Evolutionary conservation across 2,113 vertebrate species (phyloP).

Genomic region (Calyptommatus sinebrachiatus): DNA sequence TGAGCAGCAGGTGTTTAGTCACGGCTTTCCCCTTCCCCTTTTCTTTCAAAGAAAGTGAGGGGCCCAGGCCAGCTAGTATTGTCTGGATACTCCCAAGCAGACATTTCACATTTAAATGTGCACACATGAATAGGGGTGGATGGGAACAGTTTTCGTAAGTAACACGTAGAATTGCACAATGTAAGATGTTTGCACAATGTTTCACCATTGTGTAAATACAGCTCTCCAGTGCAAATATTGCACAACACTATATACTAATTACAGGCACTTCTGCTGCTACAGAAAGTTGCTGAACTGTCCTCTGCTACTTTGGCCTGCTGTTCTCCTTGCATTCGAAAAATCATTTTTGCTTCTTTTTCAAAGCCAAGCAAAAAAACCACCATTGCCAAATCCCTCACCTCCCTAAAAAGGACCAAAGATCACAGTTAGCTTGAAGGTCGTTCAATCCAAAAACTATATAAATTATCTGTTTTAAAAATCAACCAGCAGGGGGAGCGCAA

Average conservation of each 20-base stretch:
- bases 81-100: background rate
- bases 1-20: conserved; percentile 71
- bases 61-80: conserved; percentile 8
- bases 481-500: background rate
- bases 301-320: rapidly evolving
- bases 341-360: rapidly evolving
- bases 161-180: background rate
- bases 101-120: background rate
- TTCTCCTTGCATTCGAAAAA: background rate
- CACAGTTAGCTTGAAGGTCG: background rate
- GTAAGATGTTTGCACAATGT: background rate
- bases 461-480: rapidly evolving
- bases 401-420: background rate
- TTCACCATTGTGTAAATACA: background rate
- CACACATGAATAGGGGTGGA: background rate
- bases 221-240: background rate
- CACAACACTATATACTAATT: background rate
- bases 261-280: background rate
- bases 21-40: conserved; percentile 34
- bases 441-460: background rate
- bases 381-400: rapidly evolving
- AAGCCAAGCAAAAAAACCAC: background rate
- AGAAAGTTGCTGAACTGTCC: background rate
- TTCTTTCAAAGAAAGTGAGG: conserved; percentile 44
- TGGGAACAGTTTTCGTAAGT: conserved; percentile 13